Conservation (phyloP, 2,113 vertebrate species). For the Pedetes capensis region DNA sequence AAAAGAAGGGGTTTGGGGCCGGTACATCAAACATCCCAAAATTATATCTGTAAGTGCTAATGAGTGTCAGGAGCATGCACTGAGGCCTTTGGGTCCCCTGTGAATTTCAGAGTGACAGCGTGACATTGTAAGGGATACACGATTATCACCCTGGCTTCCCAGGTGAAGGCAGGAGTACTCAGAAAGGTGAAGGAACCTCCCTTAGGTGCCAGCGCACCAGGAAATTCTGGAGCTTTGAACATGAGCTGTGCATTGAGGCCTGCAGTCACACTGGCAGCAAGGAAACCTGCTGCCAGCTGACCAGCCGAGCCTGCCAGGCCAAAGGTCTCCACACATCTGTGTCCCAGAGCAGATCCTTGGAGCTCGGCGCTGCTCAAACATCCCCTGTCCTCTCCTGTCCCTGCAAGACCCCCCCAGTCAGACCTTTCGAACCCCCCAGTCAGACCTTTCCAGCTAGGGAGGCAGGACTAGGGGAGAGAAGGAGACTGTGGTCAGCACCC, state of each 20-base stretch:
- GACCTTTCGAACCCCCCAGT: constrained; percentile 17
- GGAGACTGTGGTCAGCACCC: not conserved
- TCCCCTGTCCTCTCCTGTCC: not conserved
- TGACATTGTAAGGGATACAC: not conserved
- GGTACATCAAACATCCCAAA: not conserved
- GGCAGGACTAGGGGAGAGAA: not conserved
- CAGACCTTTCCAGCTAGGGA: not conserved
- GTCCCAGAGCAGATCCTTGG: not conserved
- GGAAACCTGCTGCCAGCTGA: too few relatives aligned
- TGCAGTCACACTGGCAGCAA: not conserved
- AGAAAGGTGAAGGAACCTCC: not conserved
- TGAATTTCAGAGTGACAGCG: not conserved
- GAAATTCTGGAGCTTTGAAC: not conserved
- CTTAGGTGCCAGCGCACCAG: not conserved
- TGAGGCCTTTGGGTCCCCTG: not conserved
- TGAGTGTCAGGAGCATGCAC: not conserved
- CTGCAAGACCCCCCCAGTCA: not conserved
- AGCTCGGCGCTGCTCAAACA: not conserved
- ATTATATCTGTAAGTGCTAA: not conserved
- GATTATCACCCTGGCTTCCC: not conserved
- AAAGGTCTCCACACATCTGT: not conserved
- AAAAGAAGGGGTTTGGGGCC: not conserved
- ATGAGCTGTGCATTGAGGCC: not conserved
- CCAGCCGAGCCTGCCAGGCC: too few relatives aligned
- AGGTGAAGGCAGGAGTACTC: not conserved